These are phyloP conservation scores for Formica exsecta DNA, from an alignment of 1,140 invertebrate species.

Conservation along the genomic window DNA sequence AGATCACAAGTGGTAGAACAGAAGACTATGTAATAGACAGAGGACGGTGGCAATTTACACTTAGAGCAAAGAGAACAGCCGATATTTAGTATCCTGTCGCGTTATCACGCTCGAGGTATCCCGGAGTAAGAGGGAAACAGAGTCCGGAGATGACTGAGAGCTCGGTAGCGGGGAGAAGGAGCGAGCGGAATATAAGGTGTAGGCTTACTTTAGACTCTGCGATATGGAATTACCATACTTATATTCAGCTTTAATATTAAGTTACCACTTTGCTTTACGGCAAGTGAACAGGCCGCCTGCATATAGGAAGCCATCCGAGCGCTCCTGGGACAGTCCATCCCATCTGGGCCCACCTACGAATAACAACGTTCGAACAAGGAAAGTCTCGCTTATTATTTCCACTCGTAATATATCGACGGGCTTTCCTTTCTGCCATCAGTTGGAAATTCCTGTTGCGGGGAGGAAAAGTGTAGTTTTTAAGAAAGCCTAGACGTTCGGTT, in stretches of 20 bases:
- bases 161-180: conserved; percentile 22
- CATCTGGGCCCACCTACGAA: conserved; percentile 81
- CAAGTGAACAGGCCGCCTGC: conserved; percentile 87
- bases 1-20: neutral
- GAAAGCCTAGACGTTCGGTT: neutral
- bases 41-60: conserved; percentile 77
- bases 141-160: conserved; percentile 70
- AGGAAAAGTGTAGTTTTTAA: neutral
- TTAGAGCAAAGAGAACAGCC: conserved; percentile 70
- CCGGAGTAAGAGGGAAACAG: conserved; percentile 70
- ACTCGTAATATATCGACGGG: neutral
- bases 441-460: neutral
- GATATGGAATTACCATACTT: conserved; percentile 87
- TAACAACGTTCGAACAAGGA: conserved; percentile 54
- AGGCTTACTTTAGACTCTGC: conserved; percentile 85
- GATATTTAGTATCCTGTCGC: conserved; percentile 81
- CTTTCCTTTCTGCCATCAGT: neutral
- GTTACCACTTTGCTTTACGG: conserved; percentile 87
- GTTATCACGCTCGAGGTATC: conserved; percentile 82
- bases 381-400: neutral
- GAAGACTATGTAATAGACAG: neutral
- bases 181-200: conserved; percentile 77
- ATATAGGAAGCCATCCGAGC: conserved; percentile 87
- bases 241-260: conserved; percentile 87
- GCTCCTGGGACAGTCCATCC: conserved; percentile 84